Conservation (phyloP, 1,140 invertebrate genomes). For the Parasteatoda tepidariorum region DNA sequence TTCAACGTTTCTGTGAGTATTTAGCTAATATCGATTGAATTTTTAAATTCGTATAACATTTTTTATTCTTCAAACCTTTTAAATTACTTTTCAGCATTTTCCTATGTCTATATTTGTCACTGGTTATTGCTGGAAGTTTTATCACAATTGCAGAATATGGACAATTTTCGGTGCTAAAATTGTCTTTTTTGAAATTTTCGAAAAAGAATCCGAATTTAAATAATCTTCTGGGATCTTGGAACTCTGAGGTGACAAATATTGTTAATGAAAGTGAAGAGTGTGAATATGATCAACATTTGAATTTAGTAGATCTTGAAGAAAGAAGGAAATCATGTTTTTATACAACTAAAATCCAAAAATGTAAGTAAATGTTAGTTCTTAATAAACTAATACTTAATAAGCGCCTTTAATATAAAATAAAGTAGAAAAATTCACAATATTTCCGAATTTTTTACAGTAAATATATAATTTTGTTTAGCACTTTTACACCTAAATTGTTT, state of each 20-base stretch:
- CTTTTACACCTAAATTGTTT: too few relatives aligned
- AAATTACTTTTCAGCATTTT: background rate
- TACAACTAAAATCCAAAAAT: background rate
- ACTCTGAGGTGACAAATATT: background rate
- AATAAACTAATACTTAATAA: too few relatives aligned
- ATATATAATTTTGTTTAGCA: too few relatives aligned
- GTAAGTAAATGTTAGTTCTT: too few relatives aligned
- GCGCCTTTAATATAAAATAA: too few relatives aligned
- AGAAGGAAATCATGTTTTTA: background rate
- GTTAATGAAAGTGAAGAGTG: background rate
- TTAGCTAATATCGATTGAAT: background rate
- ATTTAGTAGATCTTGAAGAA: background rate
- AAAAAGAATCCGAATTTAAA: too few relatives aligned
- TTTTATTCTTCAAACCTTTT: background rate
- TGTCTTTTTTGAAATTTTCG: too few relatives aligned
- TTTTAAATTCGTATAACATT: background rate
- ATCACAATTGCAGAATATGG: background rate
- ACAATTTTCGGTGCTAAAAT: background rate
- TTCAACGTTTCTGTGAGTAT: constrained; percentile 21
- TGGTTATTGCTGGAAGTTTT: background rate
- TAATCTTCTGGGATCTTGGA: too few relatives aligned
- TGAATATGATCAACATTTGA: background rate
- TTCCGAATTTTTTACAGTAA: too few relatives aligned
- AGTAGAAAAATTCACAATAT: too few relatives aligned
- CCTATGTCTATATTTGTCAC: background rate